Percentiles rank a stretch among this genome's conserved stretches.
Evolutionary conservation across 2,888 invertebrate species (phyloP).

Genomic region (Meiosimyza decipiens): DNA sequence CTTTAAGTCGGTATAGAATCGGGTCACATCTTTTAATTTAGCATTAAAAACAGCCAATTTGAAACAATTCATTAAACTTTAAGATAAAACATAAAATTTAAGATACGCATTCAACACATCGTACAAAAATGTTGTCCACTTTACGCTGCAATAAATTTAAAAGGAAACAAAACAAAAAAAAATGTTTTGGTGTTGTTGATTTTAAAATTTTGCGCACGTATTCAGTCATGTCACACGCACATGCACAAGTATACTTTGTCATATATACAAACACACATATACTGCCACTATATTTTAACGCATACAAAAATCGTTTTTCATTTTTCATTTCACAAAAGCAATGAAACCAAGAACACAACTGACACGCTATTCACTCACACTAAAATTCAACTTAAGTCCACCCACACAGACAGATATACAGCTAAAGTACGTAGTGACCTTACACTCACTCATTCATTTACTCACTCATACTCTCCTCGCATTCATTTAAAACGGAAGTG

Average conservation of each 20-base stretch:
- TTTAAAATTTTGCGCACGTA: conserved; percentile 32
- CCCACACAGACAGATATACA: conserved; percentile 29
- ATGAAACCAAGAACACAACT: conserved; percentile 28
- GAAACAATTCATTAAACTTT: no score
- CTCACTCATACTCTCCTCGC: no score
- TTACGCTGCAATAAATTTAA: neutral
- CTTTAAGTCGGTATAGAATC: no score
- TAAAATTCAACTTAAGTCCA: conserved; percentile 13
- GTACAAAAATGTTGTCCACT: conserved; percentile 3
- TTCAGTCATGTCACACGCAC: conserved; percentile 14
- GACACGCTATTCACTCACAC: conserved; percentile 38
- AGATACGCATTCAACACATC: no score
- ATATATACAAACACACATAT: neutral
- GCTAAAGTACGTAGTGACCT: conserved; percentile 32
- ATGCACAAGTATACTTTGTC: neutral
- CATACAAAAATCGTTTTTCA: neutral
- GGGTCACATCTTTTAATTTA: no score
- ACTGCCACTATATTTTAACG: neutral
- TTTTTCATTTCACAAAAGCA: conserved; percentile 11
- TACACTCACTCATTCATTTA: no score
- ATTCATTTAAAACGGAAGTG: conserved; percentile 43
- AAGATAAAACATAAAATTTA: no score
- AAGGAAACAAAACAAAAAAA: neutral
- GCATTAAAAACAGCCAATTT: no score
- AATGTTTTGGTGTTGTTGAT: neutral